Evolutionary conservation across 2,888 invertebrate genomes (phyloP).

Genomic region (Sphaerophoria rueppellii): DNA sequence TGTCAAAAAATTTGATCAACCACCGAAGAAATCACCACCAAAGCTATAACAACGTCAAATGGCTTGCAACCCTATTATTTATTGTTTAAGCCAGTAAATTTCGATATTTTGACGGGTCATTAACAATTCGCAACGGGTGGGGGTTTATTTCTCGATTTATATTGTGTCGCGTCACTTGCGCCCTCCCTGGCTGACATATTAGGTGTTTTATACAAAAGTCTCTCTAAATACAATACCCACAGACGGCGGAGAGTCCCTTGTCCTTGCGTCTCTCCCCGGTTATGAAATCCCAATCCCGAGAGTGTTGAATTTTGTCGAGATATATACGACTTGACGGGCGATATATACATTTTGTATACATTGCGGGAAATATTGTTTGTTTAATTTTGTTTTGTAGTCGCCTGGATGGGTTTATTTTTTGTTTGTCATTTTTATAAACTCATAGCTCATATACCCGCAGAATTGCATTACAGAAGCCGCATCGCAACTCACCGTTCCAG

Average conservation of each 20-base stretch:
- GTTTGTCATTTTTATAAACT: background rate
- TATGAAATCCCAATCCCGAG: background rate
- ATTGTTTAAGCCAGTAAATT: slow-evolving; percentile 52
- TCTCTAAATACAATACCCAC: slow-evolving; percentile 25
- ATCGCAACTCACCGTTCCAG: background rate
- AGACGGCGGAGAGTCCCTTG: background rate
- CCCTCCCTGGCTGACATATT: slow-evolving; percentile 61
- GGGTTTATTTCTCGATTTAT: slow-evolving; percentile 38
- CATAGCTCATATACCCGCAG: slow-evolving; percentile 41
- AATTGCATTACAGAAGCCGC: slow-evolving; percentile 40
- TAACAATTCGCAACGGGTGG: slow-evolving; percentile 66
- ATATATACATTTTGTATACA: slow-evolving; percentile 11
- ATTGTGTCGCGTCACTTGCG: slow-evolving; percentile 45
- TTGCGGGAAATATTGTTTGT: slow-evolving; percentile 50
- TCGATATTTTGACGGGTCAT: slow-evolving; percentile 53
- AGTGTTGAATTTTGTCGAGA: slow-evolving; percentile 33
- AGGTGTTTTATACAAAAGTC: slow-evolving; percentile 38
- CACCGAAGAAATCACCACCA: too few species aligned
- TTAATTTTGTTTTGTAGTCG: slow-evolving; percentile 31
- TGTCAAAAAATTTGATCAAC: too few species aligned
- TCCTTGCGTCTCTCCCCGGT: background rate
- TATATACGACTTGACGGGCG: background rate
- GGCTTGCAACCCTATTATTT: slow-evolving; percentile 58
- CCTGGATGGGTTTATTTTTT: slow-evolving; percentile 26
- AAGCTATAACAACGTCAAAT: slow-evolving; percentile 53